Evolutionary conservation across 2,888 invertebrate species (phyloP).

Genomic region (Holacanthella duospinosa): DNA sequence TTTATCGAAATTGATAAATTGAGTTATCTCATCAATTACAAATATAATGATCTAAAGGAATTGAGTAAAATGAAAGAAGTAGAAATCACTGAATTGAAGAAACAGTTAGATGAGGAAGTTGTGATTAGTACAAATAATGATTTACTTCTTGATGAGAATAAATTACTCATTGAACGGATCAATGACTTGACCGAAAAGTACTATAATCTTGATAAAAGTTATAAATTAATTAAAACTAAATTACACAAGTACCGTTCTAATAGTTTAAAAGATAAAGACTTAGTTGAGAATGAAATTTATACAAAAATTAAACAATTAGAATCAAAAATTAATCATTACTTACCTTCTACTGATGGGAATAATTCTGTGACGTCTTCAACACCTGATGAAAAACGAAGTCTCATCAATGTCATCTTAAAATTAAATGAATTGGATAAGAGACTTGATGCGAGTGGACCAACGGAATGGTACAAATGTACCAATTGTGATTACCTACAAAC

Average conservation of each 20-base stretch:
- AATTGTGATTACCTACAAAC: slow-evolving; percentile 59
- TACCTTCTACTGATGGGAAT: neutral
- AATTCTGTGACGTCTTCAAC: neutral
- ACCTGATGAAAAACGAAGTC: slow-evolving; percentile 20
- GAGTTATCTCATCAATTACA: slow-evolving; percentile 7
- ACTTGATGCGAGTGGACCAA: slow-evolving; percentile 13
- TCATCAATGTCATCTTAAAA: slow-evolving; percentile 33
- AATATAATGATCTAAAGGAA: neutral
- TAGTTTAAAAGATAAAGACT: slow-evolving; percentile 36
- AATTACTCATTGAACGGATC: slow-evolving; percentile 27
- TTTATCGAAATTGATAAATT: slow-evolving; percentile 35
- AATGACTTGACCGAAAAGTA: slow-evolving; percentile 37
- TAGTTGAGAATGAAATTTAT: slow-evolving; percentile 33
- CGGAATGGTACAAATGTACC: slow-evolving; percentile 26
- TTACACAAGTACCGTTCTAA: slow-evolving; percentile 36
- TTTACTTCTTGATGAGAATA: slow-evolving; percentile 64
- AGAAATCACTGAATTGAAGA: slow-evolving; percentile 1
- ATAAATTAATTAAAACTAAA: slow-evolving; percentile 32
- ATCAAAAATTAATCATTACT: neutral
- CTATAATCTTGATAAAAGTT: slow-evolving; percentile 36
- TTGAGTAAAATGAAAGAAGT: neutral
- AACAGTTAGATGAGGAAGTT: slow-evolving; percentile 6
- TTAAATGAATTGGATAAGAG: slow-evolving; percentile 32
- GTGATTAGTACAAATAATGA: slow-evolving; percentile 44
- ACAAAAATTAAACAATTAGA: slow-evolving; percentile 25